Percentiles rank a stretch among this genome's conserved stretches.
These are phyloP conservation scores for Batillaria attramentaria DNA, from an alignment of 1,140 invertebrate genomes.

Conservation along the genomic window DNA sequence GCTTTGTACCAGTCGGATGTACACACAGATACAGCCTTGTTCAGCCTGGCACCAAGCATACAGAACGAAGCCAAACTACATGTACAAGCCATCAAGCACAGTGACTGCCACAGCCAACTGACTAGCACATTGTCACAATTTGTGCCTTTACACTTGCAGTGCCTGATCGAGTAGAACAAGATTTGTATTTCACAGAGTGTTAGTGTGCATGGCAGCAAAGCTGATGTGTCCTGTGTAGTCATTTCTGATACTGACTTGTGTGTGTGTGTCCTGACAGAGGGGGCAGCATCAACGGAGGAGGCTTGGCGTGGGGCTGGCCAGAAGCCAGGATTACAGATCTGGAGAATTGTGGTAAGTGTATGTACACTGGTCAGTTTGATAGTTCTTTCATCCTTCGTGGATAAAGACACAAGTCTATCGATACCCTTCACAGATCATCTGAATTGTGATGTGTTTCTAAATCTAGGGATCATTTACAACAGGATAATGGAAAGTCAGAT, in stretches of 20 bases:
- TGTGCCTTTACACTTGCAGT: not conserved
- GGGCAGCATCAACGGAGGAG: slow-evolving; percentile 53
- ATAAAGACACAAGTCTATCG: not conserved
- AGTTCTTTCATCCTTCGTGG: not conserved
- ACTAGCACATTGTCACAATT: not conserved
- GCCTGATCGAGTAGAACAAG: not conserved
- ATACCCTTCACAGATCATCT: too few species aligned
- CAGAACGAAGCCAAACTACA: too few species aligned
- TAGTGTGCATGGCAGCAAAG: not conserved
- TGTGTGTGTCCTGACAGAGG: slow-evolving; percentile 51
- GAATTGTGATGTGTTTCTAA: not conserved
- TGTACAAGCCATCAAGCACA: too few species aligned
- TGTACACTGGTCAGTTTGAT: not conserved
- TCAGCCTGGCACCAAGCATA: too few species aligned
- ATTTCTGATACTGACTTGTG: not conserved
- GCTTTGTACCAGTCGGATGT: too few species aligned
- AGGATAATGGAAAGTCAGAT: not conserved
- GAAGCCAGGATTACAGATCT: slow-evolving; percentile 70
- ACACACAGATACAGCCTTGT: too few species aligned
- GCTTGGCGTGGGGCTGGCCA: slow-evolving; percentile 66
- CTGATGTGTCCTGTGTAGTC: too few species aligned
- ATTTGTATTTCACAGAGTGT: not conserved
- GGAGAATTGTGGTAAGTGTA: slow-evolving; percentile 72
- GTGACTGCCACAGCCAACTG: not conserved
- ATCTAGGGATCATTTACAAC: not conserved